Evolutionary conservation across 2,888 invertebrate genomes (phyloP).

Genomic region (Spodoptera picta): DNA sequence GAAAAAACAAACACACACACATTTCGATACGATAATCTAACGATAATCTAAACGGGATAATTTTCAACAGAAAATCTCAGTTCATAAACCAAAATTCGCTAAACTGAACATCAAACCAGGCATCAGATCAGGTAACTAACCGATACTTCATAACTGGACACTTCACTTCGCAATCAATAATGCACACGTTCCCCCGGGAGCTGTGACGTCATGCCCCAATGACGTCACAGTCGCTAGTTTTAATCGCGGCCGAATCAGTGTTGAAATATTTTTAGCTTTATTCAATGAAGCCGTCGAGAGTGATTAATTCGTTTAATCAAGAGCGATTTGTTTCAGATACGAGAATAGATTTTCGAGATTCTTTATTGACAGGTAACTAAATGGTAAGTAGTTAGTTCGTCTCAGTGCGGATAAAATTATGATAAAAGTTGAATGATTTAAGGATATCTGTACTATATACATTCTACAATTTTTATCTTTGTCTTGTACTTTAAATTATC

Average conservation of each 20-base stretch:
- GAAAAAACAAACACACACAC: no score
- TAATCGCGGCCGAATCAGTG: conserved; percentile 41
- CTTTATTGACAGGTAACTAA: not conserved
- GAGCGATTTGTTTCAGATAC: not conserved
- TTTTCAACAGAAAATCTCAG: no score
- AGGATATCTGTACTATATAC: no score
- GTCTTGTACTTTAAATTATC: no score
- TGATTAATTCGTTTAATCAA: conserved; percentile 10
- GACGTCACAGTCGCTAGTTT: conserved; percentile 38
- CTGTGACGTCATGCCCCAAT: conserved; percentile 26
- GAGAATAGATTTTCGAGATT: conserved; percentile 1
- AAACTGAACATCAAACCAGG: not conserved
- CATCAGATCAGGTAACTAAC: conserved; percentile 1
- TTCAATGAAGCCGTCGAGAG: conserved; percentile 25
- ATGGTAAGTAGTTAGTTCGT: no score
- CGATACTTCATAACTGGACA: conserved; percentile 28
- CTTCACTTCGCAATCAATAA: conserved; percentile 39
- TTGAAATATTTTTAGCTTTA: conserved; percentile 41
- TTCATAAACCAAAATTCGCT: not conserved
- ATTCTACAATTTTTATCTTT: no score
- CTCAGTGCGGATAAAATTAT: no score
- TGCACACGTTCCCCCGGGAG: conserved; percentile 39
- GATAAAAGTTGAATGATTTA: no score
- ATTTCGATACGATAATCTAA: no score
- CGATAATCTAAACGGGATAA: no score